Conservation (phyloP, 2,888 invertebrate genomes). For the Acanthoscelides obtectus region DNA sequence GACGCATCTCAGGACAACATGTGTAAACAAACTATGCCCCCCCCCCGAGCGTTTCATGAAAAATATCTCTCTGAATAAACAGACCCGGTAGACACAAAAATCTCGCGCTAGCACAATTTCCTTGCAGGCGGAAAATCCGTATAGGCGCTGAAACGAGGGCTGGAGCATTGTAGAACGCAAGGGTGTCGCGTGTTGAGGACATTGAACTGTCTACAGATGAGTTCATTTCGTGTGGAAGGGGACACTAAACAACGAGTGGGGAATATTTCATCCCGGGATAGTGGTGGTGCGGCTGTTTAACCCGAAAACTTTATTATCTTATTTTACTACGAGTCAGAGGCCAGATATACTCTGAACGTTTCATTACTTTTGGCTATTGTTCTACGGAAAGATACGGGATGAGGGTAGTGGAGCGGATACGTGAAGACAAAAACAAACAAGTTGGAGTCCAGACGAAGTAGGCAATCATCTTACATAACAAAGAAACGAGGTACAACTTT, state of each 20-base stretch:
- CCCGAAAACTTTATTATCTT: background rate
- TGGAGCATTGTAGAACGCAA: background rate
- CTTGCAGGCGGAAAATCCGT: background rate
- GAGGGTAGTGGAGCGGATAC: background rate
- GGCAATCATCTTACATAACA: no score
- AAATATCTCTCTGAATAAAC: background rate
- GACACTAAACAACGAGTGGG: background rate
- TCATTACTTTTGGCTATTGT: background rate
- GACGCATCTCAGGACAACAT: no score
- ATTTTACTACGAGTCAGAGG: background rate
- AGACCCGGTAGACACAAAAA: background rate
- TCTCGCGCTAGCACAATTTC: background rate
- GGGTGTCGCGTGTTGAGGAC: background rate
- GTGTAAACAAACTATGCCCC: no score
- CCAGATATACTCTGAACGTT: background rate
- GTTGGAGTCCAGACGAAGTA: no score
- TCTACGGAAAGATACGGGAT: background rate
- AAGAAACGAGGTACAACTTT: no score
- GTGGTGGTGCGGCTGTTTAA: background rate
- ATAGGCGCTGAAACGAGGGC: background rate
- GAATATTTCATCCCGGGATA: background rate
- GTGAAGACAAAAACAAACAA: background rate
- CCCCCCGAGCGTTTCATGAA: no score
- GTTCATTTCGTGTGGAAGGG: background rate
- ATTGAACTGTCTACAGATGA: background rate